These are phyloP conservation scores for Epistrophe eligans DNA, from an alignment of 2,888 invertebrate species.

Conservation along the genomic window DNA sequence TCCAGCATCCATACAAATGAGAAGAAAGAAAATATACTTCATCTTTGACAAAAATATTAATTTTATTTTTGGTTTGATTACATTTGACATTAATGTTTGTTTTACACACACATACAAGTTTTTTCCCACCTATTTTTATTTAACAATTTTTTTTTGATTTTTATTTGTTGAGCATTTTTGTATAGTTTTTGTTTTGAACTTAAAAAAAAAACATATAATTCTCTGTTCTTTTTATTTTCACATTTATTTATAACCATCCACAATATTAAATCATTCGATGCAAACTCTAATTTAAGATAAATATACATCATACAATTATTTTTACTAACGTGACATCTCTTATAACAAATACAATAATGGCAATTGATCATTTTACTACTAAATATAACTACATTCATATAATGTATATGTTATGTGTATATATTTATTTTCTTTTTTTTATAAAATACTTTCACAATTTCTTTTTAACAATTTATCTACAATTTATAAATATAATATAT, in stretches of 20 bases:
- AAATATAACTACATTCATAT: slow-evolving; percentile 37
- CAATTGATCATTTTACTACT: slow-evolving; percentile 55
- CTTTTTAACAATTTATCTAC: slow-evolving; percentile 59
- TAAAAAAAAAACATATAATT: slow-evolving; percentile 15
- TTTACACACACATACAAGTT: slow-evolving; percentile 13
- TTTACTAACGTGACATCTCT: slow-evolving; percentile 47
- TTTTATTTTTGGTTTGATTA: slow-evolving; percentile 61
- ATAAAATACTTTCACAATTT: slow-evolving; percentile 59
- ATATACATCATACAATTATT: slow-evolving; percentile 4
- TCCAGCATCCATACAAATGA: too few relatives aligned
- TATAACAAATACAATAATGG: slow-evolving; percentile 70
- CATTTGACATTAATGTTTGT: slow-evolving; percentile 46
- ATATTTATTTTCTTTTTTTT: slow-evolving; percentile 25
- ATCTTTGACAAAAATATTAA: slow-evolving; percentile 61
- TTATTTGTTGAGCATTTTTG: slow-evolving; percentile 56
- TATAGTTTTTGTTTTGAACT: not conserved
- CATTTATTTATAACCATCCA: slow-evolving; percentile 36
- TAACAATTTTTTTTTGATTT: slow-evolving; percentile 19
- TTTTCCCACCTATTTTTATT: not conserved
- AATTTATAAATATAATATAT: slow-evolving; percentile 22
- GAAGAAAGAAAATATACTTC: not conserved
- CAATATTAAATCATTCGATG: slow-evolving; percentile 67
- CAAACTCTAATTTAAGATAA: slow-evolving; percentile 60
- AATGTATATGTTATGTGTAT: not conserved
- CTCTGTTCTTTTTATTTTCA: slow-evolving; percentile 18